phyloP scores from a whole-genome alignment of 2,797 vertebrate genomes.

The Lindbergichthys nudifrons region DNA sequence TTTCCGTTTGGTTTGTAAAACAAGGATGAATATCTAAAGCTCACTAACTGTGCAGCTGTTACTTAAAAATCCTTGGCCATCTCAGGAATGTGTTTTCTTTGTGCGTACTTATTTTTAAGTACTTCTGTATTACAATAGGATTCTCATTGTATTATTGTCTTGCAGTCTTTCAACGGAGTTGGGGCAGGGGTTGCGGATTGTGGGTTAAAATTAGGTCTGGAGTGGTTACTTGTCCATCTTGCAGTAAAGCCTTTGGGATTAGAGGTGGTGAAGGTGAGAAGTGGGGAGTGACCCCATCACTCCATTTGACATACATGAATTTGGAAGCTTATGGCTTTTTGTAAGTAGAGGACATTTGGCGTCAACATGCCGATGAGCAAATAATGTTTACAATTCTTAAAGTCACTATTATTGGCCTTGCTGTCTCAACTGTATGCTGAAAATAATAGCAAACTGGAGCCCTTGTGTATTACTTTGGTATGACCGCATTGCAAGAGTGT shows the following conservation, averaged over 20 bases:
- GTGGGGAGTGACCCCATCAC: constrained; percentile 1
- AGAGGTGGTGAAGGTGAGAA: constrained; percentile 9
- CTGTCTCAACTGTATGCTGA: neutral
- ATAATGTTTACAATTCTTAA: neutral
- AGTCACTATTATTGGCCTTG: neutral
- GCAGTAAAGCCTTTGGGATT: constrained; percentile 29
- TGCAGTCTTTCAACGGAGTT: constrained; percentile 15
- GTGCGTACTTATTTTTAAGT: neutral
- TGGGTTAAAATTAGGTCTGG: constrained; percentile 32
- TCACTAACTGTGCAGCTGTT: neutral
- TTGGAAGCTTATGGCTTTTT: constrained; percentile 33
- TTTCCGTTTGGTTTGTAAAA: neutral
- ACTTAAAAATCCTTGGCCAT: neutral
- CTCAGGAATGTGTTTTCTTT: constrained; percentile 1
- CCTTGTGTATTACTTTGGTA: neutral
- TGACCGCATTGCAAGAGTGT: neutral
- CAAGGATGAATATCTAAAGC: neutral
- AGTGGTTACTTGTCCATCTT: constrained; percentile 10
- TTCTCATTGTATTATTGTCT: neutral
- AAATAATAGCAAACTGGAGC: neutral
- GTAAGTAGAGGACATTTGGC: neutral
- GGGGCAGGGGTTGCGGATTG: neutral
- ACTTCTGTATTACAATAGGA: neutral
- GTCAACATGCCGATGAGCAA: neutral
- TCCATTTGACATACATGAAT: constrained; percentile 30